These are phyloP conservation scores for Gryllus longicercus DNA, from an alignment of 2,888 invertebrate species.

Conservation along the genomic window DNA sequence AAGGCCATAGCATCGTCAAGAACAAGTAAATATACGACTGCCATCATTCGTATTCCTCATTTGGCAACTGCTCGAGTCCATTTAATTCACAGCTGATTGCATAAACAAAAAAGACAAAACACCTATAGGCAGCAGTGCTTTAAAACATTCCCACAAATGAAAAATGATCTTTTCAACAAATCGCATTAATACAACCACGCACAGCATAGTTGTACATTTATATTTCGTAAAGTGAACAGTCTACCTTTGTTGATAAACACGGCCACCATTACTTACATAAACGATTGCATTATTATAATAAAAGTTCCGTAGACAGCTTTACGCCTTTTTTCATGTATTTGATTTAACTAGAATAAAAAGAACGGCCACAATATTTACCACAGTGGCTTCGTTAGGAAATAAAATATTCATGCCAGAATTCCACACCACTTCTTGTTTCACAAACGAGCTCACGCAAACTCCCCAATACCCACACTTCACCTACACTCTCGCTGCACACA, in stretches of 20 bases:
- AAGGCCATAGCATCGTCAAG: too few relatives aligned
- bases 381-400: neutral
- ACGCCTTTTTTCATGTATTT: neutral
- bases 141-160: too few relatives aligned
- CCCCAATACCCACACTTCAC: neutral
- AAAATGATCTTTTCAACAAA: too few relatives aligned
- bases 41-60: neutral
- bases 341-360: neutral
- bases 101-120: neutral
- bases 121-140: too few relatives aligned
- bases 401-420: neutral
- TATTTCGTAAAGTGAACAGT: neutral
- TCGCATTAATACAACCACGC: too few relatives aligned
- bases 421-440: neutral
- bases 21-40: too few relatives aligned
- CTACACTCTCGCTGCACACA: neutral
- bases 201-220: neutral
- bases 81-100: slow-evolving; percentile 17
- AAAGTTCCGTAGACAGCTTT: neutral
- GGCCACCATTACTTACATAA: slow-evolving; percentile 28
- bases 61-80: neutral
- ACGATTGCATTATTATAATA: neutral
- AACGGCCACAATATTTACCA: slow-evolving; percentile 4
- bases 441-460: neutral
- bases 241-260: slow-evolving; percentile 31